These are phyloP conservation scores for Sebastes kiyomatsui DNA, from an alignment of 2,797 vertebrate genomes.

Conservation along the genomic window DNA sequence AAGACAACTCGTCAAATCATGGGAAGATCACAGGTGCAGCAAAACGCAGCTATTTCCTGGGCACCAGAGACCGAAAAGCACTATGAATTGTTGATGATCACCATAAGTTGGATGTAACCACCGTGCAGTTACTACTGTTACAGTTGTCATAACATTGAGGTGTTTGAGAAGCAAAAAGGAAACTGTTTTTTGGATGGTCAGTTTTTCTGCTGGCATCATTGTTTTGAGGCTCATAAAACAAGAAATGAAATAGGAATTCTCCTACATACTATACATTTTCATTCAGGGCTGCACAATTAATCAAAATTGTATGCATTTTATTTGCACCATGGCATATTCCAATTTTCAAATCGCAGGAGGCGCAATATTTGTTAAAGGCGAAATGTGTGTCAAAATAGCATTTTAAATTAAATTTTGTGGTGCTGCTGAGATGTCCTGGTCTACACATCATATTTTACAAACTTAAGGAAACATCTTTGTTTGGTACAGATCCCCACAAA, in stretches of 20 bases:
- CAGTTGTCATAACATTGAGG: no score
- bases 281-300: background rate
- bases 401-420: no score
- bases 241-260: background rate
- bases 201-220: background rate
- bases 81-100: slow-evolving; percentile 31
- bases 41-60: slow-evolving; percentile 31
- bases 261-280: background rate
- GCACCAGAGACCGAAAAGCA: slow-evolving; percentile 17
- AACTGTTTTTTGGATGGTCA: background rate
- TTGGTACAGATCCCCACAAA: no score
- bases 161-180: background rate
- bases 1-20: slow-evolving; percentile 44
- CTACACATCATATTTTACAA: no score
- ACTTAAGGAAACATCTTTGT: no score
- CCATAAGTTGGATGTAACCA: background rate
- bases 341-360: no score
- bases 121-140: background rate
- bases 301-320: no score
- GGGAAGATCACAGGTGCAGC: slow-evolving; percentile 28
- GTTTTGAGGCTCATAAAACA: background rate
- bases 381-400: no score
- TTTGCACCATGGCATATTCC: no score
- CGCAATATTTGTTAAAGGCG: no score
- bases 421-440: no score